phyloP scores from a whole-genome alignment of 2,797 vertebrate species.

The Ctenopoma kingsleyae region DNA sequence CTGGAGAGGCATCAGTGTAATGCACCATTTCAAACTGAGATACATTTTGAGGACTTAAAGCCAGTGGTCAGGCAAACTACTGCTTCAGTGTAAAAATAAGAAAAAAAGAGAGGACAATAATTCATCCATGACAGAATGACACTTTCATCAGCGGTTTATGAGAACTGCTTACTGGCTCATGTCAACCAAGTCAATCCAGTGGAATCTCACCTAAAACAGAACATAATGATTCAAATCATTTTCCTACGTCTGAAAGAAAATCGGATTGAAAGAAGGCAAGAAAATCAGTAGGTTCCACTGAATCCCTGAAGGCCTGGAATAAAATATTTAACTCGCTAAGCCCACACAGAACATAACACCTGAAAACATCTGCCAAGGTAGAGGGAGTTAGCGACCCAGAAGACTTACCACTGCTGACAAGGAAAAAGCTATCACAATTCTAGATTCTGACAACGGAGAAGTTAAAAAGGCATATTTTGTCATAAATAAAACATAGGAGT shows the following conservation, averaged over 20 bases:
- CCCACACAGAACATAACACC: slow-evolving; percentile 75
- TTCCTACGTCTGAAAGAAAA: slow-evolving; percentile 54
- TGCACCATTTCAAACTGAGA: slow-evolving; percentile 48
- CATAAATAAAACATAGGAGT: slow-evolving; percentile 87
- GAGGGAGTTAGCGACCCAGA: slow-evolving; percentile 70
- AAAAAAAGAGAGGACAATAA: slow-evolving; percentile 21
- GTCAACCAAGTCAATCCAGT: slow-evolving; percentile 50
- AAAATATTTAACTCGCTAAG: slow-evolving; percentile 72
- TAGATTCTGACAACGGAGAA: slow-evolving; percentile 73
- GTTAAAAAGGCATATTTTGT: slow-evolving; percentile 83
- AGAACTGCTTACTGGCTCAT: slow-evolving; percentile 23
- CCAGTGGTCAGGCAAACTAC: slow-evolving; percentile 54
- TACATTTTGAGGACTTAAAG: slow-evolving; percentile 38
- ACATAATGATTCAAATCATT: slow-evolving; percentile 31
- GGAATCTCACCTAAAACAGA: slow-evolving; percentile 44
- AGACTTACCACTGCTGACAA: slow-evolving; percentile 63
- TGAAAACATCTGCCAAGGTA: slow-evolving; percentile 77
- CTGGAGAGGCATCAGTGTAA: slow-evolving; percentile 55
- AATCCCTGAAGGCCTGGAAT: slow-evolving; percentile 61
- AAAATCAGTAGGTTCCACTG: slow-evolving; percentile 54
- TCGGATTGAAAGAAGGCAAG: slow-evolving; percentile 51
- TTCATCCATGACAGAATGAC: slow-evolving; percentile 42
- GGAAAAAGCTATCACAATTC: slow-evolving; percentile 73
- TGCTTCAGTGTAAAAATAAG: slow-evolving; percentile 33
- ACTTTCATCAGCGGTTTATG: slow-evolving; percentile 31